phyloP scores from a whole-genome alignment of 2,888 invertebrate genomes.

The Meliscaeva auricollis region DNA sequence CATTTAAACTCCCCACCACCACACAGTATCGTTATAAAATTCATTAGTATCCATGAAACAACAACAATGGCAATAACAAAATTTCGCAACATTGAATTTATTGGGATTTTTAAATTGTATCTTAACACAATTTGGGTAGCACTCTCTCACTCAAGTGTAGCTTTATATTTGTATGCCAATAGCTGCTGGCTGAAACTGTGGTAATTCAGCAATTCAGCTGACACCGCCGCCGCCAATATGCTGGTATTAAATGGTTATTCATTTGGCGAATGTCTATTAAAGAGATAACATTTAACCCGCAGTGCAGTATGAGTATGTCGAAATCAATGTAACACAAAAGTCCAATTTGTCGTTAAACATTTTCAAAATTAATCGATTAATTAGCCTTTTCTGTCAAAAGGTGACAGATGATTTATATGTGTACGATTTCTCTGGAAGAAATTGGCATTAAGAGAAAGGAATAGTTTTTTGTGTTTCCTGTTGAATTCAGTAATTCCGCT shows the following conservation, averaged over 20 bases:
- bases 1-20: slow-evolving; percentile 40
- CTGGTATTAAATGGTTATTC: neutral
- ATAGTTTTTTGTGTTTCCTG: slow-evolving; percentile 45
- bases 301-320: no score
- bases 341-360: slow-evolving; percentile 70
- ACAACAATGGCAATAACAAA: slow-evolving; percentile 12
- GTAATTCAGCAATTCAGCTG: neutral
- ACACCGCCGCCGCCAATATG: neutral
- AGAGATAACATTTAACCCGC: slow-evolving; percentile 60
- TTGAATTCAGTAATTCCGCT: neutral
- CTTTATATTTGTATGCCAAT: slow-evolving; percentile 10
- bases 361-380: slow-evolving; percentile 73
- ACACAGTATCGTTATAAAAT: slow-evolving; percentile 21
- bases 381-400: slow-evolving; percentile 55
- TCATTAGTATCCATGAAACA: slow-evolving; percentile 52
- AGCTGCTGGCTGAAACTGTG: neutral
- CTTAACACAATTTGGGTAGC: slow-evolving; percentile 54
- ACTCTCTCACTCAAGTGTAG: slow-evolving; percentile 51
- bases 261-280: slow-evolving; percentile 14
- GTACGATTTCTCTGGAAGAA: slow-evolving; percentile 42
- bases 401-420: slow-evolving; percentile 61
- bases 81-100: slow-evolving; percentile 54
- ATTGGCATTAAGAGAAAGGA: neutral
- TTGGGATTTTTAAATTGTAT: slow-evolving; percentile 61
- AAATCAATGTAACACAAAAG: slow-evolving; percentile 68